Conservation (phyloP, 2,888 invertebrate species). For the Yponomeuta plumbellus region DNA sequence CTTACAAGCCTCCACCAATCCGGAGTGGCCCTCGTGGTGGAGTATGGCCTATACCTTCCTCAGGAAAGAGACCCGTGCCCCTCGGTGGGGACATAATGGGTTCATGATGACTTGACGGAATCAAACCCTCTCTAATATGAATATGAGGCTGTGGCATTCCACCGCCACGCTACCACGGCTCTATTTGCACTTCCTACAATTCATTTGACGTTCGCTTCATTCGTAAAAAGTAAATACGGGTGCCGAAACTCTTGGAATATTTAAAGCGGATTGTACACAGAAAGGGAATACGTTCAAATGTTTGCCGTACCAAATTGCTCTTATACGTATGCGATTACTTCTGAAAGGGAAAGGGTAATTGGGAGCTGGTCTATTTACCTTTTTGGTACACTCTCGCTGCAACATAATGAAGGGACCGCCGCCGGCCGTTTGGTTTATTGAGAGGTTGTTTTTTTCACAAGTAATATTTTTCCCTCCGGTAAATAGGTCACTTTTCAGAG, state of each 20-base stretch:
- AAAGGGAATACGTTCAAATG: not conserved
- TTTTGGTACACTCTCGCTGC: not conserved
- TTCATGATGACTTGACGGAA: too few species aligned
- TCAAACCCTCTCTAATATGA: too few species aligned
- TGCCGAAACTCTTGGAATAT: not conserved
- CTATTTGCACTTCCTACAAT: not conserved
- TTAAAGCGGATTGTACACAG: not conserved
- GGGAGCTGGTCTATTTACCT: not conserved
- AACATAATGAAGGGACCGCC: not conserved
- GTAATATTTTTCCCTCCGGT: too few species aligned
- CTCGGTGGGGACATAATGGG: too few species aligned
- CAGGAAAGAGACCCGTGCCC: too few species aligned
- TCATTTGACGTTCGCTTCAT: not conserved
- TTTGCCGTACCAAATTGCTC: not conserved
- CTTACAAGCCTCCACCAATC: too few species aligned
- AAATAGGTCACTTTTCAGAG: too few species aligned
- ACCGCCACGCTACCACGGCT: too few species aligned
- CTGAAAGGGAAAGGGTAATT: not conserved
- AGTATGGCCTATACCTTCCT: too few species aligned
- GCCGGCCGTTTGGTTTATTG: not conserved
- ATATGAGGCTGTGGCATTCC: too few species aligned
- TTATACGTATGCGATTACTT: conserved; percentile 3
- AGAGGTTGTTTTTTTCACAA: too few species aligned
- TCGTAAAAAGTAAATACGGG: not conserved
- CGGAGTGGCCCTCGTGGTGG: too few species aligned